These are phyloP conservation scores for Loris lydekkerianus DNA, from an alignment of 2,797 vertebrate genomes.

Conservation along the genomic window DNA sequence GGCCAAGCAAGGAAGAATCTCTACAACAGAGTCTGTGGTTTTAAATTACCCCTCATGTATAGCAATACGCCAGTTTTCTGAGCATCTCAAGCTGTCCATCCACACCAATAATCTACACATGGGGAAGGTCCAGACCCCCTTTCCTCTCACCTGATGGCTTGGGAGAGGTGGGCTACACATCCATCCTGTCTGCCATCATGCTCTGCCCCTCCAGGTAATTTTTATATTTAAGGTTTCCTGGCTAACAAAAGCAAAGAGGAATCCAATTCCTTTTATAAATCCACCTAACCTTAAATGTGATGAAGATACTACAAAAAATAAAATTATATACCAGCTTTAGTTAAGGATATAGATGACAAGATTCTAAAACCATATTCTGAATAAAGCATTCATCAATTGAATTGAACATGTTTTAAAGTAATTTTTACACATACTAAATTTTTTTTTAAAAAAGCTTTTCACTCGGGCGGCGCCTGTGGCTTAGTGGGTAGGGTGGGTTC, in stretches of 20 bases:
- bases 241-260: neutral
- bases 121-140: no score
- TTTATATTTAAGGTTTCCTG: neutral
- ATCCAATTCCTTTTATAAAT: neutral
- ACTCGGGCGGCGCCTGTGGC: no score
- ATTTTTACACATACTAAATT: neutral
- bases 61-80: no score
- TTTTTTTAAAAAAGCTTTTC: neutral
- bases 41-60: no score
- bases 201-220: neutral
- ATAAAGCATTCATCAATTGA: neutral
- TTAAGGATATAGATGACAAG: neutral
- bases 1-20: no score
- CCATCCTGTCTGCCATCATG: no score
- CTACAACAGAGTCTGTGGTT: no score
- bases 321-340: neutral
- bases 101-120: no score
- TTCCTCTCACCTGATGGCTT: no score
- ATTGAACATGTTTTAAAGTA: neutral
- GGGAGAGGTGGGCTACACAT: no score
- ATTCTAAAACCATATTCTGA: conserved; percentile 18
- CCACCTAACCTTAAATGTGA: neutral
- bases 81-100: no score
- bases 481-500: no score
- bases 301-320: neutral